Evolutionary conservation across 23 tunicate species (phyloP), one percentile per base, ranked within the genome.

Genomic region (Diplosoma virens): DNA sequence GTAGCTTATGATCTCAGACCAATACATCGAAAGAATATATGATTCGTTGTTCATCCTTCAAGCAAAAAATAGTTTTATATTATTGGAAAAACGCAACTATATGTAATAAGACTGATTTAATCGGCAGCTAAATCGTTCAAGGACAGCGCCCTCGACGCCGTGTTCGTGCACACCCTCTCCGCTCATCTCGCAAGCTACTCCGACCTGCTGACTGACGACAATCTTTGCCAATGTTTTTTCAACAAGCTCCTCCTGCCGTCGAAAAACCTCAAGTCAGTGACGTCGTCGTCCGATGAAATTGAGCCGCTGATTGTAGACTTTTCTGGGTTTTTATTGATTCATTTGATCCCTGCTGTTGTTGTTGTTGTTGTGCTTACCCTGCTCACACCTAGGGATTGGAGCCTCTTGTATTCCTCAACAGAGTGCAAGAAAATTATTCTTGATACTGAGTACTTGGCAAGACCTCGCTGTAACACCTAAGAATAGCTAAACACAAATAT

Each of bases 181-280:
- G 83, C 87, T 17, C 81, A 82, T 22, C 53, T 89, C 17, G 68
- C 88, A 17, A 53, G 83, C 21, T 27, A 46, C 25, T 36, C 82
- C 28, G 96, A 89, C 27, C 56, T 82, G 1, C 59, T 89, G 36
- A 21, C 81, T 23, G 96, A 89, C 48, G 96, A 89, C 16, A 80
- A 82, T 52, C 70, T 89, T 23, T 82, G 96, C 32, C 67, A 76
- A 34, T 17, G 26, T 5, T 29, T 89, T 54, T 89, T 89, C 87
- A 89, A 77, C 50, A 84, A 75, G 32, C 48, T 87, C 1, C 24
- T 87, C 0, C 52, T 85, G 3, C 34, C 71, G 25, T 37, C 83
- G 35, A 85, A 81, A 81, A 56, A 67, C 25, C 7, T 81, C 25
- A 87, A 87, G 95, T 87, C 81, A 30, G 77, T 52, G 18, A 2